phyloP scores from a whole-genome alignment of 2,113 vertebrate species.

The Psilopogon haemacephalus region DNA sequence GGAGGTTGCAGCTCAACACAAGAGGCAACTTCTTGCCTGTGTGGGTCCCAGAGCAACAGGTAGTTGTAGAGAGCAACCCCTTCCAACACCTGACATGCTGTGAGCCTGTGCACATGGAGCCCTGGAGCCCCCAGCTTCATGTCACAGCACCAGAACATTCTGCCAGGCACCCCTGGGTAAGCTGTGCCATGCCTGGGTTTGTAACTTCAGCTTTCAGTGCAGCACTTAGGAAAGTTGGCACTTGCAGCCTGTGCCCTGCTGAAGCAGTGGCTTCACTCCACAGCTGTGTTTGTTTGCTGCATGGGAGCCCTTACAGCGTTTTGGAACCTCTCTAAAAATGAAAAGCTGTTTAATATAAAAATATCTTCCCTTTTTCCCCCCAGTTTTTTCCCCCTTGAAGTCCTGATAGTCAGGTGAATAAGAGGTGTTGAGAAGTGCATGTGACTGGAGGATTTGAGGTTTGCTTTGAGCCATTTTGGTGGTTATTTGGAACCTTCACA shows the following conservation, averaged over 20 bases:
- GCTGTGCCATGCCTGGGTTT: neutral
- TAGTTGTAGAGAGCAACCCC: no score
- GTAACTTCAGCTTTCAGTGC: neutral
- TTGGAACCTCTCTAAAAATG: neutral
- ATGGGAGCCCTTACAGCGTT: neutral
- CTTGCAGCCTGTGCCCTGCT: neutral
- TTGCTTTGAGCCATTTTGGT: slow-evolving; percentile 7
- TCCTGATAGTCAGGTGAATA: slow-evolving; percentile 13
- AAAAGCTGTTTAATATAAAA: slow-evolving; percentile 14
- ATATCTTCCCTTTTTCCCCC: neutral
- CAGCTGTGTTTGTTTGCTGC: neutral
- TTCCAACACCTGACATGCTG: no score
- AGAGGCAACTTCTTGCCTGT: no score
- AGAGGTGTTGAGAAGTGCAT: neutral
- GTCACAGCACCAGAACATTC: neutral
- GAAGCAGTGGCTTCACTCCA: neutral
- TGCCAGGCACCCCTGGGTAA: neutral
- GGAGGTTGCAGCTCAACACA: no score
- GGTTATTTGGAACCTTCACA: slow-evolving; percentile 31
- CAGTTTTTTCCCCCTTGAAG: neutral
- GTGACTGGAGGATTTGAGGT: slow-evolving; percentile 18
- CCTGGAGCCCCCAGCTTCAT: neutral
- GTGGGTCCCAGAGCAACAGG: no score
- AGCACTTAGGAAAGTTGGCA: slow-evolving; percentile 5
- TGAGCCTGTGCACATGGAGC: neutral